Evolutionary conservation across 2,113 vertebrate genomes (phyloP).

Genomic region (Gymnarchus niloticus): DNA sequence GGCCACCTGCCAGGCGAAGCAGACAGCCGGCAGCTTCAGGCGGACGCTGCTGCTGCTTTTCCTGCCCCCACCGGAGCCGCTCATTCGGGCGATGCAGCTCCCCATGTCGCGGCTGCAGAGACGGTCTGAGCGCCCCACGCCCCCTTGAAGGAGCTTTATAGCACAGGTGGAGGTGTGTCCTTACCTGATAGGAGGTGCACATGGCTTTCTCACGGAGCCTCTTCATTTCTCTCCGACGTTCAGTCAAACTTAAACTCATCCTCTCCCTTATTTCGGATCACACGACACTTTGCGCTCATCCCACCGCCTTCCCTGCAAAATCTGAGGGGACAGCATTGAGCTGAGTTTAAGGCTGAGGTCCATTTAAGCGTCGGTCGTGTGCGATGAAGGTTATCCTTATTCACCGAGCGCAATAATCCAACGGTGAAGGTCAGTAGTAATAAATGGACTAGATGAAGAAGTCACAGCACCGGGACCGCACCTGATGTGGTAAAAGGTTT

Average conservation of each 20-base stretch:
- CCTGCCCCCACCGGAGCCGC: slow-evolving; percentile 31
- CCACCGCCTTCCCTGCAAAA: too few relatives aligned
- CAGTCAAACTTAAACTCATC: background rate
- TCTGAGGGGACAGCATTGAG: too few relatives aligned
- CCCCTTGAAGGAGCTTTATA: slow-evolving; percentile 12
- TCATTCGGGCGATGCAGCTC: slow-evolving; percentile 32
- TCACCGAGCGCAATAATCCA: background rate
- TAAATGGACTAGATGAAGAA: background rate
- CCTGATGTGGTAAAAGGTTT: too few relatives aligned
- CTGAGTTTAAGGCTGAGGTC: too few relatives aligned
- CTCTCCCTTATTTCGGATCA: background rate
- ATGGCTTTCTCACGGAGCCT: background rate
- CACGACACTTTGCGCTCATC: too few relatives aligned
- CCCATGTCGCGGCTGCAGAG: slow-evolving; percentile 51
- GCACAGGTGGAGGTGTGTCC: slow-evolving; percentile 7
- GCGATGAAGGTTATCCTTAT: too few relatives aligned
- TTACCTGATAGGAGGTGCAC: background rate
- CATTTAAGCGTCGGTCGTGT: too few relatives aligned
- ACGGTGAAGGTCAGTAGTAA: background rate
- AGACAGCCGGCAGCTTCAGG: slow-evolving; percentile 71
- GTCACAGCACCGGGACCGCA: too few relatives aligned
- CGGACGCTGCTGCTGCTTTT: slow-evolving; percentile 77
- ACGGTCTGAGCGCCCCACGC: too few relatives aligned
- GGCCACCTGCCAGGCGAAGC: slow-evolving; percentile 76
- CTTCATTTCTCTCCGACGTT: background rate